Evolutionary conservation across 2,888 invertebrate species (phyloP), one percentile per base, ranked within the genome.

Genomic region (Unio delphinus): DNA sequence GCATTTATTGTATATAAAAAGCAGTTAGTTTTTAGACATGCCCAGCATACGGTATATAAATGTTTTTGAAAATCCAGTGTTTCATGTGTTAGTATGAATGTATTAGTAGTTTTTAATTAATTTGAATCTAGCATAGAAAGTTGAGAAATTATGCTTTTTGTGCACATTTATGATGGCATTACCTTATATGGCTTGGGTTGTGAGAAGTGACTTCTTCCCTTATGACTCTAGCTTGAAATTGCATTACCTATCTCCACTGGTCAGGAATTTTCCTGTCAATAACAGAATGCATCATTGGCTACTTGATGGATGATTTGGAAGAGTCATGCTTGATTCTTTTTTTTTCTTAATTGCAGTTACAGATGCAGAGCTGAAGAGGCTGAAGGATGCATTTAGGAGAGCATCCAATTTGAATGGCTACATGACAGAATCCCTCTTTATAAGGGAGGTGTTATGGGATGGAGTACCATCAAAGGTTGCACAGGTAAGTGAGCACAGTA

Each of bases 341-440:
- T 18, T n/a, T 5, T 65, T 65, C 28, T 30, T 65, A 28, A 65
- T 80, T 81, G 67, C 91, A 96, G 96, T 96, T 89, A 93, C 94
- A 82, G 96, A 96, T 88, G 92, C 93, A 80, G 96, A 96, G 91
- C 92, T 94, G 84, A 94, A 94, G 89, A 92, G 96, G 81, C 93
- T 96, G 72, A 94, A 94, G 87, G 96, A 96, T 90, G 95, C 96
- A 64, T 96, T 96, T 90, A 95, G 95, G 89, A 93, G 95, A 87
- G 93, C 95, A 81, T 94, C 95, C 68, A 94, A 94, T 73, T 92
- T 93, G 73, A 93, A 92, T 86, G 93, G 93, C 34, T 82, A 85
- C 65, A 90, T 91, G 86, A 94, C 94, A 84, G 93, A 94, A 84
- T 93, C 93, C 86, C 93, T 94, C 61, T 96, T 97, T 90, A 93